Evolutionary conservation across 2,797 vertebrate species (phyloP).

Genomic region (Argya squamiceps): DNA sequence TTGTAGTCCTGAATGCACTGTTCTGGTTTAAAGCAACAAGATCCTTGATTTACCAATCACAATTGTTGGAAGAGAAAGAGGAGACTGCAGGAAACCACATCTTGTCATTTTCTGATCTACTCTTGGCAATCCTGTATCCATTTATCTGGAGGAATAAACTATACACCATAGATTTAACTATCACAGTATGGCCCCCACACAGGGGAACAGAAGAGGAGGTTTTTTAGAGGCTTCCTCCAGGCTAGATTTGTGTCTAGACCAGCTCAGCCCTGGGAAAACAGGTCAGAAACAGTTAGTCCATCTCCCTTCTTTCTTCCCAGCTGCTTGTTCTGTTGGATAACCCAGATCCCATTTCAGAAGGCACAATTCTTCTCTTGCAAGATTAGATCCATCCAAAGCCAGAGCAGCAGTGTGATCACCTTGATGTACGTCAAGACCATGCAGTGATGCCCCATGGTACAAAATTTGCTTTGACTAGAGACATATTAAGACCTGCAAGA

Average conservation of each 20-base stretch:
- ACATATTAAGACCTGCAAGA: not conserved
- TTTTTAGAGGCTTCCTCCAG: not conserved
- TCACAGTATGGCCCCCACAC: rapidly evolving
- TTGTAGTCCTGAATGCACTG: not conserved
- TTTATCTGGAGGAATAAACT: not conserved
- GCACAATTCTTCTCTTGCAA: not conserved
- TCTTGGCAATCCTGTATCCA: not conserved
- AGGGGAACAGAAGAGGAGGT: rapidly evolving
- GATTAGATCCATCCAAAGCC: not conserved
- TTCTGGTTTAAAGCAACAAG: not conserved
- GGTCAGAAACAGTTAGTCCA: not conserved
- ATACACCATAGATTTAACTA: not conserved
- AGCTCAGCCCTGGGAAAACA: not conserved
- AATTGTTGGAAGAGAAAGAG: not conserved
- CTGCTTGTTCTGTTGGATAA: not conserved
- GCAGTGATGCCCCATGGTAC: no score
- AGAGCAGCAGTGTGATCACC: not conserved
- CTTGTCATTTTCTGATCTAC: not conserved
- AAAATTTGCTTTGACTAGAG: not conserved
- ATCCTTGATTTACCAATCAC: not conserved
- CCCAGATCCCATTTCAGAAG: not conserved
- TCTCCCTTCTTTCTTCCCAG: not conserved
- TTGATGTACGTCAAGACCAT: rapidly evolving
- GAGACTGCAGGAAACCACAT: not conserved
- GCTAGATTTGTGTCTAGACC: not conserved